Evolutionary conservation across 2,888 invertebrate genomes (phyloP).

Genomic region (Crioceris asparagi): DNA sequence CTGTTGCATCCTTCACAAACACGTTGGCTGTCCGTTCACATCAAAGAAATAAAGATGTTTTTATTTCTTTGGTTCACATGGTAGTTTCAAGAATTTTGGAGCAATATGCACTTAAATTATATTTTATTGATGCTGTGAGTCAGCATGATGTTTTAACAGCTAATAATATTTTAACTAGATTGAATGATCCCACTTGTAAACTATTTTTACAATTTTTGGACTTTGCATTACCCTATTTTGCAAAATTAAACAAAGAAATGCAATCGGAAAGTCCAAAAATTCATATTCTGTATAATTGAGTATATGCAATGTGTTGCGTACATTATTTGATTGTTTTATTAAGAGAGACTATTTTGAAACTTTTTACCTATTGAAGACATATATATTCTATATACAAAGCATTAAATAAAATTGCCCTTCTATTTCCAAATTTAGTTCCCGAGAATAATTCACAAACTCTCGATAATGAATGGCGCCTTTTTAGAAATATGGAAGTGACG

Average conservation of each 20-base stretch:
- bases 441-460: not conserved
- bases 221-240: not conserved
- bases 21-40: conserved; percentile 16
- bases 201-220: conserved; percentile 2
- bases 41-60: too few relatives aligned
- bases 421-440: not conserved
- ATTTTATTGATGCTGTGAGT: conserved; percentile 11
- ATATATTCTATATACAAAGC: too few relatives aligned
- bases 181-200: not conserved
- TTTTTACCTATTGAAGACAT: too few relatives aligned
- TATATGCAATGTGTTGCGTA: not conserved
- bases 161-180: too few relatives aligned
- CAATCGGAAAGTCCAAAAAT: not conserved
- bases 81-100: conserved; percentile 14
- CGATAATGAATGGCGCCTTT: not conserved
- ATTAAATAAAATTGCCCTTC: too few relatives aligned
- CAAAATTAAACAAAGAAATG: conserved; percentile 8
- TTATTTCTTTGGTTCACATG: too few relatives aligned
- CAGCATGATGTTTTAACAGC: conserved; percentile 6
- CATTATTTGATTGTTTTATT: too few relatives aligned
- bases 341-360: too few relatives aligned
- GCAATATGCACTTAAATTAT: conserved; percentile 14
- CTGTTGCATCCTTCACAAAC: conserved; percentile 13
- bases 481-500: conserved; percentile 1
- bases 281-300: too few relatives aligned